Percentiles rank a stretch among this genome's conserved stretches.
phyloP scores from a whole-genome alignment of 1,140 invertebrate species.

The Hestina assimilis region DNA sequence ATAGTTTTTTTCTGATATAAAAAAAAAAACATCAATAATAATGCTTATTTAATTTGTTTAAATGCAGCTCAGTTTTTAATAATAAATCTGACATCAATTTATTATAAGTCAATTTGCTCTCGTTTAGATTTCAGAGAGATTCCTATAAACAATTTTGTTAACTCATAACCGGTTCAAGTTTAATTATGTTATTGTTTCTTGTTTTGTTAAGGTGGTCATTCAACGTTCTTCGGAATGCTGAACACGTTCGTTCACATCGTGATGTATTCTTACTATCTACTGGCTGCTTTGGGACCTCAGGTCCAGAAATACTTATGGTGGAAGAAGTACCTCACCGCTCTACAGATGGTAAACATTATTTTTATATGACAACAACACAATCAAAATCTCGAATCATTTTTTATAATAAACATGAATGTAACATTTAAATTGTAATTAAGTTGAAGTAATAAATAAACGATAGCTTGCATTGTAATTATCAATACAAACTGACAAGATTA shows the following conservation, averaged over 20 bases:
- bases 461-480: background rate
- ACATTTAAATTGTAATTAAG: no score
- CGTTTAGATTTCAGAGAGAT: background rate
- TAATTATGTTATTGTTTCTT: background rate
- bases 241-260: constrained; percentile 92
- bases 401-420: background rate
- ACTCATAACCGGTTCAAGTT: background rate
- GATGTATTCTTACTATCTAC: constrained; percentile 92
- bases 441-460: background rate
- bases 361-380: background rate
- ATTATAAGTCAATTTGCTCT: background rate
- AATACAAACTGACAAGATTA: background rate
- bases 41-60: no score
- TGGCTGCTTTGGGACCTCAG: constrained; percentile 90
- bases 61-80: no score
- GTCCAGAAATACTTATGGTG: constrained; percentile 89
- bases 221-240: constrained; percentile 89
- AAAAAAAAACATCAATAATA: no score
- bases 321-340: constrained; percentile 81
- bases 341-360: constrained; percentile 87
- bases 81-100: background rate
- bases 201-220: constrained; percentile 84
- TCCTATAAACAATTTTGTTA: background rate
- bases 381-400: background rate
- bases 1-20: no score